Base-by-base conservation (phyloP, 1,140 invertebrate species). In the Apis florea region DNA sequence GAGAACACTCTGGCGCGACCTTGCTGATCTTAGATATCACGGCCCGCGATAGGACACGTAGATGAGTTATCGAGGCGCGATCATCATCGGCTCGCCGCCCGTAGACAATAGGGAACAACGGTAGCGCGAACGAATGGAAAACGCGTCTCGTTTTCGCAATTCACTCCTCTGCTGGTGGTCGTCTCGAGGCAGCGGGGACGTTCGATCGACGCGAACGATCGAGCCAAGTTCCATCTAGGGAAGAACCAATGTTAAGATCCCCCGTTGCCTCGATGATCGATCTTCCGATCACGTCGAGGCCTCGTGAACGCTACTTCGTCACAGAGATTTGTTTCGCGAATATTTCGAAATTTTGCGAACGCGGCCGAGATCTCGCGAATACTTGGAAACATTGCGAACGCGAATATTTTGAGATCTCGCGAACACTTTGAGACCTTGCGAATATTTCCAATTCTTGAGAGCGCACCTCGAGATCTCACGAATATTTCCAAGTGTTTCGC, bases 21-120 rank as follows among this genome's bases (percentile, higher is more conserved):
- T 88, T 88, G 85, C 83, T 85, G 88, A 89, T 89, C 82, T 83
- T 83, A 85, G 84, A 86, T 87, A 83, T 56, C 31, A 51, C 26
- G 51, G 15, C 58, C 21, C 4, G 73, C 79, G 83, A 88, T 88
- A 88, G 72, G 76, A 83, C 86, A 88, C 86, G 86, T 88, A 85
- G 51, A 54, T 72, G 83, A 67, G 82, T 80, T 83, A 88, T 88
- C 86, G 61, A 67, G 51, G 31, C 56, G 61, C 83, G 83, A 88
- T 87, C 74, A 88, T 87, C 74, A 82, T 63, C 53, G 51, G 40
- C 19, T 53, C 54, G 19, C 49, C 54, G 19, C 49, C 40, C 13
- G 19, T 47, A 59, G 26, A 47, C 61, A 54, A 0, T 0, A 40
- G 40, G 47, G 56, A 19, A 58, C 68, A 15, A 40, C 31, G 63